phyloP scores from a whole-genome alignment of 1,140 invertebrate genomes.

The Saccostrea cuccullata region DNA sequence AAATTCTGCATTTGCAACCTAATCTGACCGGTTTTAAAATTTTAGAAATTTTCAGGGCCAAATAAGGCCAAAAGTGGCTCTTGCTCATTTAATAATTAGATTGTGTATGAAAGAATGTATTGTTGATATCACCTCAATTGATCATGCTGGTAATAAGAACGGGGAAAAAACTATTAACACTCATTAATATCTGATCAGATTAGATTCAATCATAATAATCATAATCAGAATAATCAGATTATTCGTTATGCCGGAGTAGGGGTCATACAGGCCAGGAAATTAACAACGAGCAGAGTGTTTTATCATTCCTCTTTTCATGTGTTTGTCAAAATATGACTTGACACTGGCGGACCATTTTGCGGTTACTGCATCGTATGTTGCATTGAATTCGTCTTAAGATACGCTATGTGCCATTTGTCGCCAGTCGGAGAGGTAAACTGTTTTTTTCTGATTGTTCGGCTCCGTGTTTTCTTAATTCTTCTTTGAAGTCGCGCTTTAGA shows the following conservation, averaged over 20 bases:
- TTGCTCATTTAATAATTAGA: too few species aligned
- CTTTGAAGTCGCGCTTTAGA: constrained; percentile 40
- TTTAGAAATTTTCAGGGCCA: too few species aligned
- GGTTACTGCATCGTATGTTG: not conserved
- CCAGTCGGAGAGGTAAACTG: not conserved
- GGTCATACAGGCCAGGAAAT: constrained; percentile 39
- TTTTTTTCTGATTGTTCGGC: not conserved
- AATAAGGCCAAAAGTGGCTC: too few species aligned
- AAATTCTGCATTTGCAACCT: too few species aligned
- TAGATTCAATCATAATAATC: too few species aligned
- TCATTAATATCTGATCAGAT: too few species aligned
- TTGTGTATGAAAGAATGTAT: too few species aligned
- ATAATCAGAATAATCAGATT: too few species aligned
- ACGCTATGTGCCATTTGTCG: not conserved
- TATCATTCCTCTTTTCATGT: constrained; percentile 29
- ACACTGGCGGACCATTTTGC: not conserved
- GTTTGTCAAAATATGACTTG: constrained; percentile 21
- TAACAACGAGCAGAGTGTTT: constrained; percentile 5
- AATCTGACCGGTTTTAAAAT: too few species aligned
- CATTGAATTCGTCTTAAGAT: not conserved
- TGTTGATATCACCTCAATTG: too few species aligned
- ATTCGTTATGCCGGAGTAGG: constrained; percentile 47
- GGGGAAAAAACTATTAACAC: too few species aligned
- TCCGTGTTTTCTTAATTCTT: not conserved
- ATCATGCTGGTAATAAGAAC: too few species aligned